phyloP scores from a whole-genome alignment of 2,888 invertebrate species.

The Chesias legatella region DNA sequence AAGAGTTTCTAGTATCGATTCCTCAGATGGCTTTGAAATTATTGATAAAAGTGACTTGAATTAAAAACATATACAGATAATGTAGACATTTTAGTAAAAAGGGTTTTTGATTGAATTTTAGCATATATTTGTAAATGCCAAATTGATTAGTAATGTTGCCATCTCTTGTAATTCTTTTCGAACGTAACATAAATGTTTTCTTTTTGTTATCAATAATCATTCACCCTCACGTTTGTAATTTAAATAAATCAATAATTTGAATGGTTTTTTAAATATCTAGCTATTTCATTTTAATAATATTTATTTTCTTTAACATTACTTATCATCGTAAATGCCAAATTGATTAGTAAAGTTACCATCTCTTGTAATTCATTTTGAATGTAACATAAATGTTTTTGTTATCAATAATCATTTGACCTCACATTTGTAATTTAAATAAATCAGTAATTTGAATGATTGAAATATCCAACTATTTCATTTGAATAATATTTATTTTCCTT shows the following conservation, averaged over 20 bases:
- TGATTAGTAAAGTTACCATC: too few species aligned
- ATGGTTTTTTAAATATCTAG: slow-evolving; percentile 14
- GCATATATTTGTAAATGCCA: too few species aligned
- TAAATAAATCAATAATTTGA: slow-evolving; percentile 12
- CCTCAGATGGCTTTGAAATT: slow-evolving; percentile 75
- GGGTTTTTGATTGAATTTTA: too few species aligned
- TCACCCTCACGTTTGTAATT: background rate
- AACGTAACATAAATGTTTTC: too few species aligned
- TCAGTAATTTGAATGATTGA: slow-evolving; percentile 13
- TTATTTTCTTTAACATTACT: slow-evolving; percentile 16
- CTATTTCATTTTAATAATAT: slow-evolving; percentile 26
- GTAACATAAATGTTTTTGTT: too few species aligned
- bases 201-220: too few species aligned
- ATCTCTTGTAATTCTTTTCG: too few species aligned
- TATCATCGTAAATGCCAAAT: too few species aligned
- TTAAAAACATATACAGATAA: slow-evolving; percentile 32
- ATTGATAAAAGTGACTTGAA: slow-evolving; percentile 66
- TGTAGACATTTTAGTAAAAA: slow-evolving; percentile 19
- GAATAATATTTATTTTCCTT: slow-evolving; percentile 24
- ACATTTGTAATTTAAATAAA: slow-evolving; percentile 2
- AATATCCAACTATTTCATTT: slow-evolving; percentile 23
- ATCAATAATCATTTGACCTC: too few species aligned
- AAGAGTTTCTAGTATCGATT: slow-evolving; percentile 61
- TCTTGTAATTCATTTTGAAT: too few species aligned
- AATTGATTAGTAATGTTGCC: too few species aligned